Percentiles rank a stretch among this genome's conserved stretches.
phyloP scores from a whole-genome alignment of 2,797 vertebrate species.

The Prionace glauca region DNA sequence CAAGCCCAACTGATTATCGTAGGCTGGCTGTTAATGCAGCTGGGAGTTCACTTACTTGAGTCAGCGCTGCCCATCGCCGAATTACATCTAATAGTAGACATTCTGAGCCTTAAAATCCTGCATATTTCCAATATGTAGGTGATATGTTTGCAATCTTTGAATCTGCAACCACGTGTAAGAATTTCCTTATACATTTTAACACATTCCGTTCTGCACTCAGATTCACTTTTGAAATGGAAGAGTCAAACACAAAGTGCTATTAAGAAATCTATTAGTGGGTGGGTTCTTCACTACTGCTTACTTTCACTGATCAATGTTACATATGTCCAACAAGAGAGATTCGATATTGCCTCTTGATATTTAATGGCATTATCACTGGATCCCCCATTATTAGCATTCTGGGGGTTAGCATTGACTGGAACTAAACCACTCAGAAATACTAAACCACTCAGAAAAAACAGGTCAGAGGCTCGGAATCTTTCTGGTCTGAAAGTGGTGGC shows the following conservation, averaged over 20 bases:
- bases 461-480: too few species aligned
- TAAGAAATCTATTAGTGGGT: neutral
- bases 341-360: too few species aligned
- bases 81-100: neutral
- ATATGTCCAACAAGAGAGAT: too few species aligned
- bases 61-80: neutral
- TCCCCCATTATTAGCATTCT: too few species aligned
- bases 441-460: too few species aligned
- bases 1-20: too few species aligned
- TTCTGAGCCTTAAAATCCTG: neutral
- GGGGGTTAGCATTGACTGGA: too few species aligned
- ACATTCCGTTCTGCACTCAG: neutral
- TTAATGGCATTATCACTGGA: too few species aligned
- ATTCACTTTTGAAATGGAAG: neutral
- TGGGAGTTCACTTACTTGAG: neutral
- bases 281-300: neutral
- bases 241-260: neutral
- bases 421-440: too few species aligned
- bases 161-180: neutral
- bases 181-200: neutral
- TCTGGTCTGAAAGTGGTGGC: too few species aligned
- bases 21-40: neutral
- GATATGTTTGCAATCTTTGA: neutral
- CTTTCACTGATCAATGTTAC: too few species aligned
- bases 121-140: neutral